These are phyloP conservation scores for Nomada lathburiana DNA, from an alignment of 2,888 invertebrate species.

Conservation along the genomic window DNA sequence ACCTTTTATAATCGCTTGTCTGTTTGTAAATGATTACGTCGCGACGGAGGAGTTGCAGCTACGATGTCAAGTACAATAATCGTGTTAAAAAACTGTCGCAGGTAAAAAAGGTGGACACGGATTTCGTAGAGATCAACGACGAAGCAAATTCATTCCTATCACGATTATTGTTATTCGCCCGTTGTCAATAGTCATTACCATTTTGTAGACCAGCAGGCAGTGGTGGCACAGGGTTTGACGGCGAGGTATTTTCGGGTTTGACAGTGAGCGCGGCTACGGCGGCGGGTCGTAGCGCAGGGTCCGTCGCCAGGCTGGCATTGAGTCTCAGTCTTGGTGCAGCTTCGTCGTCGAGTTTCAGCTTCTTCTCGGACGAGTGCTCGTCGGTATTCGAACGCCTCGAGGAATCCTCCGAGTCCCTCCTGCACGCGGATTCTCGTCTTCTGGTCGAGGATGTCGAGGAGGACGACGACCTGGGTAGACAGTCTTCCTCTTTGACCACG, in stretches of 20 bases:
- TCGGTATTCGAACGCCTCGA: constrained; percentile 72
- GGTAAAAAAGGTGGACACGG: no score
- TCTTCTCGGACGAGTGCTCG: constrained; percentile 78
- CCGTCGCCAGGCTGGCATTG: constrained; percentile 92
- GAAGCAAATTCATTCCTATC: no score
- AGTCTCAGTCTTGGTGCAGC: constrained; percentile 89
- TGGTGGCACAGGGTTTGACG: constrained; percentile 76
- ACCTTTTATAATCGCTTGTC: no score
- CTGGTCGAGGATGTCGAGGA: constrained; percentile 65
- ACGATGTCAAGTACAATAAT: no score
- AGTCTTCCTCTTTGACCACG: constrained; percentile 74
- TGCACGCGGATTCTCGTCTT: constrained; percentile 69
- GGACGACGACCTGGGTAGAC: constrained; percentile 70
- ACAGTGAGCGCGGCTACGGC: constrained; percentile 86
- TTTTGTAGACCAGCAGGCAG: constrained; percentile 81
- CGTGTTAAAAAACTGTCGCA: no score
- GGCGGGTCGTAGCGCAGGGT: constrained; percentile 91
- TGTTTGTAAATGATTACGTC: no score
- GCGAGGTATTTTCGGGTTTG: constrained; percentile 80
- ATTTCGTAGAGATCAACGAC: no score
- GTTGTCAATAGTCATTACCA: constrained; percentile 66
- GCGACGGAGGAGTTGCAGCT: no score
- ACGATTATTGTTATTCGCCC: background rate
- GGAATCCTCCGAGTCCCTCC: constrained; percentile 78
- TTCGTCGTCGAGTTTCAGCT: constrained; percentile 80